Evolutionary conservation across 1,140 invertebrate species (phyloP), one percentile per base, ranked within the genome.

Genomic region (Drosophila burlai): DNA sequence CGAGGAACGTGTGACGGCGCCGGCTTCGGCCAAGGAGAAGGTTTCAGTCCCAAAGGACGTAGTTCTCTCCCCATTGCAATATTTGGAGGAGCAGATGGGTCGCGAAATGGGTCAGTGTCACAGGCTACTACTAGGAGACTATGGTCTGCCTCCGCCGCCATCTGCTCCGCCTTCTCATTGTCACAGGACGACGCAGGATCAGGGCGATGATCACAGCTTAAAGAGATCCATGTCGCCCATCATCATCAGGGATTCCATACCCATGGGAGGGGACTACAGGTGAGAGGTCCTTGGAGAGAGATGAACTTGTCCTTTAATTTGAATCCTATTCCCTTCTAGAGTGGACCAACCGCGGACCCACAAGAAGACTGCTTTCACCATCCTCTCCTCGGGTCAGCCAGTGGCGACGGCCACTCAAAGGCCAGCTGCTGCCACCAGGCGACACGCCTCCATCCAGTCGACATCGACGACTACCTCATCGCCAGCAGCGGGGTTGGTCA

Each of bases 331-430:
- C 1, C 4, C 7, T 21, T 61, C 9, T 36, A 94, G 93, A 76
- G 92, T 94, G 29, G 93, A 93, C 4, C 92, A 93, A 38, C 69
- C 93, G 11, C 83, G 93, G 43, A 71, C 93, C 31, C 92, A 93
- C 60, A 94, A 94, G 63, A 94, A 94, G 79, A 92, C 93, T 64
- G 84, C 94, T 21, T 96, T 96, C 82, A 95, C 95, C 40, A 95
- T 96, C 60, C 93, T 96, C 46, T 94, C 94, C 7, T 94, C 95
- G 10, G 91, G 92, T 21, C 92, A 93, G 29, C 93, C 92, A 26
- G 93, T 85, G 34, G 80, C 86, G n/a, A 31, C 49, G 36, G 81
- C 89, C 6, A 52, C 29, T 10, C 83, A 40, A n/a, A 57, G 54
- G 16, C 54, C 83, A 67, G 89, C 57, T 69, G 82, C 71, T 6